phyloP scores from a whole-genome alignment of 92 coral and sea anemone species.

The Pocillopora meandrina region DNA sequence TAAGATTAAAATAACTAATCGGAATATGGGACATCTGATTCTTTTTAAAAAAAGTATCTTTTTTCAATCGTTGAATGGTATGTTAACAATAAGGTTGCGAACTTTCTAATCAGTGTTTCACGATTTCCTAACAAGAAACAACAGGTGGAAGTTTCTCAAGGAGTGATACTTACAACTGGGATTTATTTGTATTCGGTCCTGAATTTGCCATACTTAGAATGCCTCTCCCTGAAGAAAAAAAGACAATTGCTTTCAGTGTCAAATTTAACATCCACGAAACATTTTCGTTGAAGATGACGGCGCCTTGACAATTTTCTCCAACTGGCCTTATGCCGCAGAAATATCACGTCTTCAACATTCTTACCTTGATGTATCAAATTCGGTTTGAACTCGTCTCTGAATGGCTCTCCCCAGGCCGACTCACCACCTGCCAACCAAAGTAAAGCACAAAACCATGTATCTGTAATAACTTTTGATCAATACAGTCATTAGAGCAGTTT shows the following conservation, averaged over 20 bases:
- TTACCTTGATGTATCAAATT: slow-evolving; percentile 92
- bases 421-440: slow-evolving; percentile 78
- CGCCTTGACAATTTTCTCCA: no score
- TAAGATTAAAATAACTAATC: no score
- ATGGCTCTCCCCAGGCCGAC: slow-evolving; percentile 93
- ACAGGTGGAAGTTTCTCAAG: background rate
- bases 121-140: background rate
- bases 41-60: background rate
- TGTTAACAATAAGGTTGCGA: no score
- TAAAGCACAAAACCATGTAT: no score
- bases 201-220: slow-evolving; percentile 98
- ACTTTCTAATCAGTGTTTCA: background rate
- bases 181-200: slow-evolving; percentile 93
- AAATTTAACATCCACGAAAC: background rate
- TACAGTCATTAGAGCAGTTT: no score
- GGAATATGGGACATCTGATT: background rate
- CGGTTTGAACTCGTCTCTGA: slow-evolving; percentile 97
- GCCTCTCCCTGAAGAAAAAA: slow-evolving; percentile 79
- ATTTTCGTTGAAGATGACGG: no score
- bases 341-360: background rate
- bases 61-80: no score
- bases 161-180: slow-evolving; percentile 85
- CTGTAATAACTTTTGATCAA: no score
- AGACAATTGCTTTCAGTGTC: background rate
- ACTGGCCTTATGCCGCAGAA: background rate